Base-by-base conservation (phyloP, 2,113 vertebrate genomes). In the Mastomys natalensis region DNA sequence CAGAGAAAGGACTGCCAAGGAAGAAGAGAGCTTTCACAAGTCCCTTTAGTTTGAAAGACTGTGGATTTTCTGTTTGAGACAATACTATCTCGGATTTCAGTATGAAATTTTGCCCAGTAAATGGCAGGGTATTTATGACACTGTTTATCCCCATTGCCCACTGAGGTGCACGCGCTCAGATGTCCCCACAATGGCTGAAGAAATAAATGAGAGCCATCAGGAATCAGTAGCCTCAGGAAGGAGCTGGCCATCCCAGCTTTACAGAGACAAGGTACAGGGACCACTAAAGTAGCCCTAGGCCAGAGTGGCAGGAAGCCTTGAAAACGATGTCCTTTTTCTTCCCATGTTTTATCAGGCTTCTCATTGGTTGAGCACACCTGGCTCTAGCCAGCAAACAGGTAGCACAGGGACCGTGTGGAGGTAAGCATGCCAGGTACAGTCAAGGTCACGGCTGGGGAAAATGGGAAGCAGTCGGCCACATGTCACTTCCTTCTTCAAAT, bases 221-320 rank as follows among this genome's bases (percentile, higher is more conserved):
- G 68, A 48, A 24, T 1, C 0, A 3, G 37, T 34, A 40, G 37
- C 31, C 13, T 5, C 40, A 45, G 53, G 66, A 68, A 87, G 58
- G 43, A 2, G 0, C 9, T 77, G 15, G 22, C n/a, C 11, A 0
- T n/a, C 2, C 7, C 3, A 3, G 34, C 21, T 11, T 68, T 53
- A 21, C n/a, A 84, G 51, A 70, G 53, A 7, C n/a, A 51, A 1
- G 12, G n/a, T 22, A 8, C 17, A 37, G 22, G 43, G 37, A 24
- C 43, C 43, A 0, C n/a, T 7, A 34, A 11, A 4, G n/a, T 60
- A 43, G 45, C 31, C 22, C 29, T 31, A 12, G 51, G 40, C 24
- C 77, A 34, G 68, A 78, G 21, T 37, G 9, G 1, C 19, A 13
- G 73, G 60, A 45, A 43, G 73, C 74, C 40, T 17, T 34, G 84